Percentiles rank a stretch among this genome's conserved stretches.
Evolutionary conservation across 2,797 vertebrate species (phyloP).

Genomic region (Synanceia verrucosa): DNA sequence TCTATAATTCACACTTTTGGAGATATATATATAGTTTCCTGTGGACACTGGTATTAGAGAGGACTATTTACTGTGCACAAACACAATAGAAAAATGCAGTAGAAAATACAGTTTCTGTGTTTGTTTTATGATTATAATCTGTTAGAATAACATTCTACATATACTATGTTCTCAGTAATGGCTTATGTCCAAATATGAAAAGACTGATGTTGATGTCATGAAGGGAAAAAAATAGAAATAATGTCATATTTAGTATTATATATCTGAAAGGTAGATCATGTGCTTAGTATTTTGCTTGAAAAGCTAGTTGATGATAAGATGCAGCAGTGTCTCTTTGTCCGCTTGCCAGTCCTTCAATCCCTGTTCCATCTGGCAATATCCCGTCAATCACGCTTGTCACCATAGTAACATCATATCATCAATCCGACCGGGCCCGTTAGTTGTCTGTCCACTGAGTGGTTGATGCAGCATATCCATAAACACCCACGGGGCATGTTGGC

Average conservation of each 20-base stretch:
- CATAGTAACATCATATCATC: slow-evolving; percentile 24
- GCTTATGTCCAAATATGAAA: slow-evolving; percentile 79
- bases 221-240: slow-evolving; percentile 70
- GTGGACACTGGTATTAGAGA: slow-evolving; percentile 37
- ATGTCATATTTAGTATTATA: slow-evolving; percentile 54
- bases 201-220: slow-evolving; percentile 62
- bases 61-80: slow-evolving; percentile 62
- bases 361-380: slow-evolving; percentile 26
- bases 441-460: slow-evolving; percentile 54
- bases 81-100: slow-evolving; percentile 75
- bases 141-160: slow-evolving; percentile 72
- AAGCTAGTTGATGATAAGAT: slow-evolving; percentile 56
- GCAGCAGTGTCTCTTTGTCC: slow-evolving; percentile 57
- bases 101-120: slow-evolving; percentile 82
- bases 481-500: slow-evolving; percentile 55
- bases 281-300: slow-evolving; percentile 73
- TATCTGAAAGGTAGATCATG: slow-evolving; percentile 80
- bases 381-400: slow-evolving; percentile 27
- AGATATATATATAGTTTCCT: slow-evolving; percentile 50
- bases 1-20: slow-evolving; percentile 32
- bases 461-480: slow-evolving; percentile 62
- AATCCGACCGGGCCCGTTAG: slow-evolving; percentile 21
- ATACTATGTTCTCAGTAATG: slow-evolving; percentile 69
- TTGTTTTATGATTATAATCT: slow-evolving; percentile 68
- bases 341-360: background rate